These are phyloP conservation scores for Siphlonurus alternatus DNA, from an alignment of 2,888 invertebrate species.

Conservation along the genomic window DNA sequence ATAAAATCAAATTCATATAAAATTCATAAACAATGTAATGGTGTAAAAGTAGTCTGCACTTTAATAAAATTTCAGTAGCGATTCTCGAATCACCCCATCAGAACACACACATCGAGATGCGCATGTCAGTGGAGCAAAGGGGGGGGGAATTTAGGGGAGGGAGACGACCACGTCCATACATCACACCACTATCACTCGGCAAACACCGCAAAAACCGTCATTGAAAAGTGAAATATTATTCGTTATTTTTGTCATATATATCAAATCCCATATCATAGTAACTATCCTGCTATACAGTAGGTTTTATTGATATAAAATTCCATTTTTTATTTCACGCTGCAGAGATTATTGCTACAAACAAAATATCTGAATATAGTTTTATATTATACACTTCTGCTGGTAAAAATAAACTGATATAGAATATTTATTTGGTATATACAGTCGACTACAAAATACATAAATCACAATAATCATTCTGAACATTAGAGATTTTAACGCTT, in stretches of 20 bases:
- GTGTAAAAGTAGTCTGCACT: too few species aligned
- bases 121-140: neutral
- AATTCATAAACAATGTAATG: too few species aligned
- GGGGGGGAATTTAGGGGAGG: neutral
- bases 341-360: neutral
- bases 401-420: too few species aligned
- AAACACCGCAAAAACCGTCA: neutral
- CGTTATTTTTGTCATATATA: neutral
- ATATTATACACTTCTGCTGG: neutral
- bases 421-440: too few species aligned
- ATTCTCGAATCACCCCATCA: too few species aligned
- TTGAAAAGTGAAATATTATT: neutral
- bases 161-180: neutral
- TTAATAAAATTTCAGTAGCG: too few species aligned
- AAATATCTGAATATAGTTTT: neutral
- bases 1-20: too few species aligned
- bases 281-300: neutral
- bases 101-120: too few species aligned
- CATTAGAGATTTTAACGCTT: neutral
- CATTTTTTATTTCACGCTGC: neutral
- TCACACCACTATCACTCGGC: neutral
- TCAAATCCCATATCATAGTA: neutral
- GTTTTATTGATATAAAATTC: neutral
- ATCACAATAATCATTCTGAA: neutral
- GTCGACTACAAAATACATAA: neutral